Percentiles rank a stretch among this genome's conserved stretches.
These are phyloP conservation scores for Teleopsis dalmanni DNA, from an alignment of 1,140 invertebrate species.

Conservation along the genomic window DNA sequence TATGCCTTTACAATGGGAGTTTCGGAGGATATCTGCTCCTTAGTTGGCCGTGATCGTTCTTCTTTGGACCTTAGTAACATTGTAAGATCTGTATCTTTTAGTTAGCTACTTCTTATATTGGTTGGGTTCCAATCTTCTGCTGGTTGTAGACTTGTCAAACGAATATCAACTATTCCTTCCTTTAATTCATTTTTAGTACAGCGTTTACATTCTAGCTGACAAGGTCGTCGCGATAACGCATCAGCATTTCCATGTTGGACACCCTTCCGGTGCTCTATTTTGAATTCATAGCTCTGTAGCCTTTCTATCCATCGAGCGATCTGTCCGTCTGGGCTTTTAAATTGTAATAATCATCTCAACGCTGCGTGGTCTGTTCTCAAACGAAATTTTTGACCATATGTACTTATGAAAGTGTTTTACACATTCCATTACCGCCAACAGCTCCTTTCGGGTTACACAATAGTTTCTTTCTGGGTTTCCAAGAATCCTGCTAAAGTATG, in stretches of 20 bases:
- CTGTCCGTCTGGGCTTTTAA: slow-evolving; percentile 24
- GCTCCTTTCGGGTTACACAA: slow-evolving; percentile 20
- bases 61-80: neutral
- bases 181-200: neutral
- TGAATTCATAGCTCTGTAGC: slow-evolving; percentile 20
- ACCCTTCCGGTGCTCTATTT: slow-evolving; percentile 17
- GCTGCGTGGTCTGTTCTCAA: slow-evolving; percentile 21
- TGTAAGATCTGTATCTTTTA: neutral
- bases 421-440: slow-evolving; percentile 21
- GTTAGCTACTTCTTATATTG: neutral
- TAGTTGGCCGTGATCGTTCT: neutral
- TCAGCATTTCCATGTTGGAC: slow-evolving; percentile 14
- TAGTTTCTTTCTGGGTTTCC: slow-evolving; percentile 38
- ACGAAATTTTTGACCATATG: slow-evolving; percentile 14
- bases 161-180: neutral
- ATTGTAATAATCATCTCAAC: slow-evolving; percentile 22
- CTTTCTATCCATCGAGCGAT: slow-evolving; percentile 22
- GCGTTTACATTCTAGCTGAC: slow-evolving; percentile 1
- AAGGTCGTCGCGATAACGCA: slow-evolving; percentile 17
- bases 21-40: neutral
- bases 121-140: neutral
- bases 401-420: slow-evolving; percentile 22
- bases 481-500: slow-evolving; percentile 27
- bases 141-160: neutral
- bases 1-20: neutral